Percentiles rank a stretch among this genome's conserved stretches.
phyloP scores from a whole-genome alignment of 1,140 invertebrate genomes.

The Drosophila ohnishii region DNA sequence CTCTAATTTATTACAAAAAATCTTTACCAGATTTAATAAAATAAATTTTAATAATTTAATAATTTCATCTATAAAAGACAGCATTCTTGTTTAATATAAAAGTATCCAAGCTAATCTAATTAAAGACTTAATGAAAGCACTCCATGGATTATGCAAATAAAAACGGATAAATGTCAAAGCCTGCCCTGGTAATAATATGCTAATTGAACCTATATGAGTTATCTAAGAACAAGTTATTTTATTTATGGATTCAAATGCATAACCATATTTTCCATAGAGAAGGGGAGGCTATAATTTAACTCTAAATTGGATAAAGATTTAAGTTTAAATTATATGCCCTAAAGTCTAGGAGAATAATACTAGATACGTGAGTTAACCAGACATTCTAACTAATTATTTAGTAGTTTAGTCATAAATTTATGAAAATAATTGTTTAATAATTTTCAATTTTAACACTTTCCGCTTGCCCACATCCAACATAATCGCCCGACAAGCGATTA shows the following conservation, averaged over 20 bases:
- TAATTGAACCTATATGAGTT: conserved; percentile 14
- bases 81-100: conserved; percentile 1
- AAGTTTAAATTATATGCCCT: neutral
- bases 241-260: neutral
- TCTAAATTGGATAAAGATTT: neutral
- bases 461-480: conserved; percentile 12
- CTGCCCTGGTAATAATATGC: neutral
- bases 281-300: neutral
- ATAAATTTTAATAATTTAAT: neutral
- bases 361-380: neutral
- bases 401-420: neutral
- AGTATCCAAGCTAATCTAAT: neutral
- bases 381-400: neutral
- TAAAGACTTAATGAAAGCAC: neutral
- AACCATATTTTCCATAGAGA: neutral
- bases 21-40: too few species aligned
- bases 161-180: conserved; percentile 26
- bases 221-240: conserved; percentile 1
- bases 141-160: conserved; percentile 9
- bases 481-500: conserved; percentile 8
- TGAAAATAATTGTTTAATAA: conserved; percentile 7
- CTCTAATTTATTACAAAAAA: too few species aligned
- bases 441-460: conserved; percentile 7
- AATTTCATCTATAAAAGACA: too few species aligned
- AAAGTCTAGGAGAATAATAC: neutral